Evolutionary conservation across 2,797 vertebrate genomes (phyloP).

Genomic region (Cheracebus regulus): DNA sequence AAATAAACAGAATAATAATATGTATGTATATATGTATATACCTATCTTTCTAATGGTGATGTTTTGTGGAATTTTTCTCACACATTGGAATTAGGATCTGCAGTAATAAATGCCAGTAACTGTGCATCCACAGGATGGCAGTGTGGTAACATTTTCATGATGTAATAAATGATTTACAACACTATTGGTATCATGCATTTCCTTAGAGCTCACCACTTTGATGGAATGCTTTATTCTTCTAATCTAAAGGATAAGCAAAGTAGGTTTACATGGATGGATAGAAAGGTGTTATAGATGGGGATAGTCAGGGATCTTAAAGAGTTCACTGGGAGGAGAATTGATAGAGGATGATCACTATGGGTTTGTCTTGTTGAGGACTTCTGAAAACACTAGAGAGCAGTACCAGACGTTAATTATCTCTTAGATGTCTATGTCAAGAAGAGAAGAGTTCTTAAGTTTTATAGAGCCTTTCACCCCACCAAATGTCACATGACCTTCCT

Average conservation of each 20-base stretch:
- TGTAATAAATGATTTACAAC: slow-evolving; percentile 76
- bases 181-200: slow-evolving; percentile 44
- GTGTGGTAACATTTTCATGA: slow-evolving; percentile 80
- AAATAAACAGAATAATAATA: not conserved
- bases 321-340: not conserved
- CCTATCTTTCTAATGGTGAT: not conserved
- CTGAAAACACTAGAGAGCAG: not conserved
- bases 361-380: not conserved
- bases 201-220: slow-evolving; percentile 61
- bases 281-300: slow-evolving; percentile 19
- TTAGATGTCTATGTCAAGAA: not conserved
- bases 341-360: not conserved
- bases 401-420: not conserved
- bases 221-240: slow-evolving; percentile 45
- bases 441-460: not conserved
- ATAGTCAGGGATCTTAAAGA: not conserved
- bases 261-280: not conserved
- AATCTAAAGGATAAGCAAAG: slow-evolving; percentile 26
- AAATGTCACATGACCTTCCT: not conserved
- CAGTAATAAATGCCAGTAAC: slow-evolving; percentile 66
- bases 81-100: not conserved
- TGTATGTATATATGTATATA: not conserved
- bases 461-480: not conserved
- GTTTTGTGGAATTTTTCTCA: slow-evolving; percentile 41
- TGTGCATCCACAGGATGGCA: slow-evolving; percentile 87